Evolutionary conservation across 2,888 invertebrate genomes (phyloP), one percentile per base, ranked within the genome.

Genomic region (Zygothrica quintamaculata): DNA sequence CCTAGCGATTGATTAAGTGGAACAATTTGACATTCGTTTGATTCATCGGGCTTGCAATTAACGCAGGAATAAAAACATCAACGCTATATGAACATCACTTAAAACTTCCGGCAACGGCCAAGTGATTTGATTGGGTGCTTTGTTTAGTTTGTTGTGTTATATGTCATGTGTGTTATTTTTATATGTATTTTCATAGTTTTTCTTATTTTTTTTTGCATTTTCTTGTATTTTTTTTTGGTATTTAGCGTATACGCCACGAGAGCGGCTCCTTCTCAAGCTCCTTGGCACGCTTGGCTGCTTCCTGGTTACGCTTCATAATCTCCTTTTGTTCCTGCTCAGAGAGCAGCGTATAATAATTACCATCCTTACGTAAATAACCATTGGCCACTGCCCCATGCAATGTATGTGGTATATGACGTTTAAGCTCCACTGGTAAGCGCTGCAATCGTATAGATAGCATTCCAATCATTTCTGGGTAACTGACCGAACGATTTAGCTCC

Each of bases 241-340:
- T 33, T 34, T 75, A 82, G 3, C 85, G 85, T 7, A 65, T 59
- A n/a, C 85, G 78, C 80, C 85, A 84, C 3, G 75, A 81, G 5
- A 81, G 52, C 15, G 80, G 80, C 65, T 78, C 57, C 57, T 81
- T 80, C 26, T 77, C 82, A 1, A 74, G 51, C 58, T 81, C 82
- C 59, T 73, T 84, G 64, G 85, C 82, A 1, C 78, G 75, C 48
- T 57, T 47, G 52, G 75, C 85, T 0, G 67, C 75, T 61, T 65
- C 78, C 59, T 65, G 53, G 11, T 80, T 82, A 40, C 69, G 67
- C 6, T 59, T 53, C 75, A 62, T 64, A 5, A 84, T 70, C 56
- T 59, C 69, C 55, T 40, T 37, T 5, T 78, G 85, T 46, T 80
- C 80, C 52, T 18, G 8, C 44, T 81, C 72, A 8, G 85, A 64